Conservation (phyloP, 2,113 vertebrate genomes). For the Oncorhynchus masou region DNA sequence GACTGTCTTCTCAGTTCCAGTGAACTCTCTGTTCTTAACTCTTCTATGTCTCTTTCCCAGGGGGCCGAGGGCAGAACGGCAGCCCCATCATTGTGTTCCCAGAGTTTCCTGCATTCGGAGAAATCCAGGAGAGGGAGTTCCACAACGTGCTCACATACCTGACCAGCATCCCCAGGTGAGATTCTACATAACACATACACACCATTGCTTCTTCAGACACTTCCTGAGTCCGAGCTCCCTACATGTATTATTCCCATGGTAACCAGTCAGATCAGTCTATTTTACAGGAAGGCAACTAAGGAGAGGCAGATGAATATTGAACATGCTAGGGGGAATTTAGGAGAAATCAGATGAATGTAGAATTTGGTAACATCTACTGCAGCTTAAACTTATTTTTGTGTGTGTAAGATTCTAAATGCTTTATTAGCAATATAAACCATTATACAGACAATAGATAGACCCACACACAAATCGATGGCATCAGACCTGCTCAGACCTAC, state of each 20-base stretch:
- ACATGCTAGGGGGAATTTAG: not conserved
- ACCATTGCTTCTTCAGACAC: not conserved
- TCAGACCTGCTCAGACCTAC: too few relatives aligned
- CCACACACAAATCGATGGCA: too few relatives aligned
- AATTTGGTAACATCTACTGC: not conserved
- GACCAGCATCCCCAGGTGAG: slow-evolving; percentile 93
- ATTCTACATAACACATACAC: not conserved
- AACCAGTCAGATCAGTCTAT: not conserved
- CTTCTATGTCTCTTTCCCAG: slow-evolving; percentile 60
- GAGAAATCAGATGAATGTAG: not conserved
- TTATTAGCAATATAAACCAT: too few relatives aligned
- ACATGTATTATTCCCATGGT: not conserved
- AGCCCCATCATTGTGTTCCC: slow-evolving; percentile 96
- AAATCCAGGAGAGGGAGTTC: slow-evolving; percentile 90
- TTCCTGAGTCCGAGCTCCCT: not conserved
- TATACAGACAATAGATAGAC: too few relatives aligned
- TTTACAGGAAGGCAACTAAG: not conserved
- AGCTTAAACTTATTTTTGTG: too few relatives aligned
- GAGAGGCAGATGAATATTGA: not conserved
- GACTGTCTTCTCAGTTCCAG: too few relatives aligned
- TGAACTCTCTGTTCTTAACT: not conserved
- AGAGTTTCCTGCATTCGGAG: slow-evolving; percentile 89
- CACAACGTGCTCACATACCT: slow-evolving; percentile 94
- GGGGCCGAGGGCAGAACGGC: slow-evolving; percentile 88
- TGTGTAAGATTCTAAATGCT: too few relatives aligned